phyloP scores from a whole-genome alignment of 2,113 vertebrate species.

The Corydoras maculifer region DNA sequence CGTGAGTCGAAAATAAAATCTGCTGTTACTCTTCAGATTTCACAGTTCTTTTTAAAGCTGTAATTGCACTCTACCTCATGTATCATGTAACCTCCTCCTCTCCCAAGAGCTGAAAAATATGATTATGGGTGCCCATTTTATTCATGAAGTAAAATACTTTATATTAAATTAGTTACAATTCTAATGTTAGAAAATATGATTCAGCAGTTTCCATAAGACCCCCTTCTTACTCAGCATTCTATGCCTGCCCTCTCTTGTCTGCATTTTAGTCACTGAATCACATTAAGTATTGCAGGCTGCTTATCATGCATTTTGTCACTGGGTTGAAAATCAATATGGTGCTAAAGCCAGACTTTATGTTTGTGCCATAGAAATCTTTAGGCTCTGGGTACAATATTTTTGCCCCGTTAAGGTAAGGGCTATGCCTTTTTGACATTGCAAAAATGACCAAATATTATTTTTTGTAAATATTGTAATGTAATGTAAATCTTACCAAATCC shows the following conservation, averaged over 20 bases:
- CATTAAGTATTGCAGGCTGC: not conserved
- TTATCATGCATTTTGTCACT: not conserved
- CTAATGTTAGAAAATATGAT: not conserved
- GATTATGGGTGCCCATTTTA: not conserved
- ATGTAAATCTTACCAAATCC: too few relatives aligned
- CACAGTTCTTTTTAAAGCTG: too few relatives aligned
- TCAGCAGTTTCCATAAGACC: conserved; percentile 7
- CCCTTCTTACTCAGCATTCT: conserved; percentile 15
- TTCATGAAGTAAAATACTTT: not conserved
- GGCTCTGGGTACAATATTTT: not conserved
- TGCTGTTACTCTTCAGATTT: too few relatives aligned
- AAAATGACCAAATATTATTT: too few relatives aligned
- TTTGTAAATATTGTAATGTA: too few relatives aligned
- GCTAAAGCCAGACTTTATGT: conserved; percentile 1
- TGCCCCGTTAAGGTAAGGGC: not conserved
- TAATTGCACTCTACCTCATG: not conserved
- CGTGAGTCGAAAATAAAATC: too few relatives aligned
- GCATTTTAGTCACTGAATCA: not conserved
- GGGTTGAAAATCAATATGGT: not conserved
- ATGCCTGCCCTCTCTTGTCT: not conserved
- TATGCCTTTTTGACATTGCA: too few relatives aligned
- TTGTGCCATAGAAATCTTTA: not conserved
- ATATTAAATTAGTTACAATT: not conserved
- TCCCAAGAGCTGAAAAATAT: not conserved
- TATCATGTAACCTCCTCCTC: not conserved